Evolutionary conservation across 2,888 invertebrate species (phyloP).

Genomic region (Eueremaeus valkanovi): DNA sequence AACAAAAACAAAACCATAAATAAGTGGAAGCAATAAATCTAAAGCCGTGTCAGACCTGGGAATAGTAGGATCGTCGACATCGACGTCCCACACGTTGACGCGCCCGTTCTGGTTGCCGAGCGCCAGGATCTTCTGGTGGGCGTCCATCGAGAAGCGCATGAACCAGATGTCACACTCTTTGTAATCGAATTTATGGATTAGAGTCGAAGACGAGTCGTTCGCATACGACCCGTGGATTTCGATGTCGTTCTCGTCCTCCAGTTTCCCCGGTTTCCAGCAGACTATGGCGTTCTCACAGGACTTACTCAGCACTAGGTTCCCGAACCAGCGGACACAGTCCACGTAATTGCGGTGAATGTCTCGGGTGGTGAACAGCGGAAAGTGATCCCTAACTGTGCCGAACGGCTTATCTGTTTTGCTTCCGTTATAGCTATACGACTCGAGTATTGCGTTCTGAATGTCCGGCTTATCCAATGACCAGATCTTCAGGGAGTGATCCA

Average conservation of each 20-base stretch:
- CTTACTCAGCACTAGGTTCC: slow-evolving; percentile 88
- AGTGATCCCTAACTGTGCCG: slow-evolving; percentile 84
- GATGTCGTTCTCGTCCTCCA: slow-evolving; percentile 49
- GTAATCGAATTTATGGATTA: slow-evolving; percentile 84
- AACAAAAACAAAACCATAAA: not conserved
- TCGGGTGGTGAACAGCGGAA: slow-evolving; percentile 91
- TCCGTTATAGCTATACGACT: slow-evolving; percentile 55
- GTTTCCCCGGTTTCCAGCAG: slow-evolving; percentile 87
- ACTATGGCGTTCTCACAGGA: slow-evolving; percentile 95
- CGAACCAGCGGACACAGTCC: slow-evolving; percentile 95
- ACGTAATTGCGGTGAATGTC: slow-evolving; percentile 98
- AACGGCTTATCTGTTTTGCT: slow-evolving; percentile 55
- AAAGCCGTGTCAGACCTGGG: slow-evolving; percentile 1
- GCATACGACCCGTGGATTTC: slow-evolving; percentile 42
- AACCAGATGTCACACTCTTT: slow-evolving; percentile 98
- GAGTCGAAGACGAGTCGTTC: slow-evolving; percentile 53
- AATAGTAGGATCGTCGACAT: slow-evolving; percentile 51
- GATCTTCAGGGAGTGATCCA: slow-evolving; percentile 95
- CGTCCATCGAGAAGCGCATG: slow-evolving; percentile 88
- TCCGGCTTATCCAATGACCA: slow-evolving; percentile 85
- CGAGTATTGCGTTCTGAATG: slow-evolving; percentile 74
- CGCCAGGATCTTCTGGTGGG: slow-evolving; percentile 81
- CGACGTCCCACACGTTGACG: slow-evolving; percentile 91
- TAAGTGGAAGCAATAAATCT: not conserved
- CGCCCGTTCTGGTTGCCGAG: slow-evolving; percentile 89